These are phyloP conservation scores for Pagrus major DNA, from an alignment of 2,113 vertebrate species.

Conservation along the genomic window DNA sequence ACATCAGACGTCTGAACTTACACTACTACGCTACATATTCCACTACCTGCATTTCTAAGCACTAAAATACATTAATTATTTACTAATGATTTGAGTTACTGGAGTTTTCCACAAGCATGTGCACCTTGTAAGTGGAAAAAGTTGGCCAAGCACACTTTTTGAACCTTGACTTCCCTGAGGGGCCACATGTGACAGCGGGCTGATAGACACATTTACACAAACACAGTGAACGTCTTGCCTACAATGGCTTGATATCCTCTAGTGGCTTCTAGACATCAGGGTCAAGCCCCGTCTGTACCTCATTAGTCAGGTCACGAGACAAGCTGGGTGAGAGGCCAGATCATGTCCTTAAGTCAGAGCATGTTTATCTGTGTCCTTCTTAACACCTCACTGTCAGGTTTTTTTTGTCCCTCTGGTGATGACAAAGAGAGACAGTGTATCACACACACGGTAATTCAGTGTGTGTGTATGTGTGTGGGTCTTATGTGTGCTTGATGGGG, in stretches of 20 bases:
- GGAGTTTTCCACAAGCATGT: constrained; percentile 22
- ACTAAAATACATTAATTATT: constrained; percentile 31
- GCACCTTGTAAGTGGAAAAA: constrained; percentile 43
- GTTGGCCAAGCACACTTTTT: constrained; percentile 27
- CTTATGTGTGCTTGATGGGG: constrained; percentile 67
- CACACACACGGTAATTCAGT: constrained; percentile 7
- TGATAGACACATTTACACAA: constrained; percentile 44
- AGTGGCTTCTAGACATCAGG: constrained; percentile 49
- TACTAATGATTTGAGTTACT: constrained; percentile 11
- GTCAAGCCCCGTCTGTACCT: constrained; percentile 67
- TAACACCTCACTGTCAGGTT: constrained; percentile 46
- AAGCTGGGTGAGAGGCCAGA: constrained; percentile 41
- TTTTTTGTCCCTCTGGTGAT: constrained; percentile 39
- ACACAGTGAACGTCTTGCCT: constrained; percentile 22
- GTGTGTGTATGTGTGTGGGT: constrained; percentile 50
- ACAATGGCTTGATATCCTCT: constrained; percentile 55
- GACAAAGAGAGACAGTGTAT: constrained; percentile 62
- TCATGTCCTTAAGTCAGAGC: constrained; percentile 52
- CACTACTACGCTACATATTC: not conserved
- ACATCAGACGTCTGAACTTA: not conserved
- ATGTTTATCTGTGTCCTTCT: constrained; percentile 58
- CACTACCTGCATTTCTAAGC: not conserved
- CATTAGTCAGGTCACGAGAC: constrained; percentile 72
- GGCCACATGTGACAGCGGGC: constrained; percentile 34
- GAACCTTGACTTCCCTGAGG: constrained; percentile 53